Evolutionary conservation across 2,797 vertebrate species (phyloP), one percentile per base, ranked within the genome.

Genomic region (Phalloptychus januarius): DNA sequence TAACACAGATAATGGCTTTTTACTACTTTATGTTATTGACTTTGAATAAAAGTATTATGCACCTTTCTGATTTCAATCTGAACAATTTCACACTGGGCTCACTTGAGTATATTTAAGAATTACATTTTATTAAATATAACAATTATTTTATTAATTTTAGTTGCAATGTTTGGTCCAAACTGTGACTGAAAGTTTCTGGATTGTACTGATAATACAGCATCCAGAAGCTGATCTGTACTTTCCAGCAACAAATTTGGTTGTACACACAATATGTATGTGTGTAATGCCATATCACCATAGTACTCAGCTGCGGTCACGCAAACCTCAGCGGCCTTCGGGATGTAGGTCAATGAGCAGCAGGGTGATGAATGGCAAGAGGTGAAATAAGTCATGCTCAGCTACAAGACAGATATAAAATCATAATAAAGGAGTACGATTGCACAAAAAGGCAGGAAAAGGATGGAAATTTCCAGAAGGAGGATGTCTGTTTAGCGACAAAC

Each of bases 301-400:
- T 42, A 81, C 78, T 77, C 85, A 85, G 83, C 63, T 36, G 73
- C 61, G 82, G 91, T 94, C 92, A 93, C 88, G 89, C 93, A 87
- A 91, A 79, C 85, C 83, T 76, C 79, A 76, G 88, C 86, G 63
- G 83, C 83, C 77, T 86, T 86, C 78, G 83, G 86, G 92, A 94
- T 90, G 87, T 91, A 85, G 93, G 93, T 93, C 92, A 94, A 86
- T 61, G 87, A 84, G 80, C 2, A 50, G 42, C 52, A 5, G 50
- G 54, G 63, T 48, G 54, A 42, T 82, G 58, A 45, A 69, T 44
- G 33, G 36, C 82, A 72, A 71, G 73, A 48, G 58, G 72, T 31
- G 72, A 52, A 23, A 70, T 12, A 54, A 70, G n/a, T 61, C 15
- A 67, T 18, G 36, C 38, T 52, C 36, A 10, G 40, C 46, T 77